Evolutionary conservation across 1,140 invertebrate species (phyloP), one percentile per base, ranked within the genome.

Genomic region (Teleopsis dalmanni): DNA sequence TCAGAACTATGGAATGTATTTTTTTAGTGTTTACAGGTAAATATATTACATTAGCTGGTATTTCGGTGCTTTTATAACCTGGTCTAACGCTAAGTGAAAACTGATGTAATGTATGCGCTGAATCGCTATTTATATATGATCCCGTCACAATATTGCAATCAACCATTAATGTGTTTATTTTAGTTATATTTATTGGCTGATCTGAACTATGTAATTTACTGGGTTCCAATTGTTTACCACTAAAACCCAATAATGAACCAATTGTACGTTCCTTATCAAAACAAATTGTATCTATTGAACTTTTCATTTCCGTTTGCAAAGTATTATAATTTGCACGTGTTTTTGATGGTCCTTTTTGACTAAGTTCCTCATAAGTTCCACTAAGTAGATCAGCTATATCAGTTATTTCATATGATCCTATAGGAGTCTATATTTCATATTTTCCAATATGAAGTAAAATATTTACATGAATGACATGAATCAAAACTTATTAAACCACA

Each of bases 401-500:
- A 27, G 51, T 33, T 36, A 70, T 51, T 55, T 69, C 66, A 57
- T 69, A 70, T 23, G 59, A 58, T 14, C 64, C 62, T 21, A 54
- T 57, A 8, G 62, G 62, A 47, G 70, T 61, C 34, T 40, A 43
- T 40, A 71, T 60, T 22, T 50, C 46, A 36, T 62, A 16, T 27
- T 64, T 41, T 21, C 52, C 56, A 44, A 63, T 52, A 48, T 70
- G 60, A 56, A 72, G 66, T 52, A 58, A 55, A 59, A 70, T 69
- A 33, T 62, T 61, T 23, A 44, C 46, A 22, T 33, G 60, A 62
- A 56, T 71, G 59, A 41, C 63, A 68, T 33, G 56, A 62, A 45
- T 64, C 35, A 50, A 70, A 58, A 49, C 57, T 54, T 23, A 67
- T 58, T 16, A 72, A 33, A 6, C 57, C 59, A 23, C 65, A 53